These are phyloP conservation scores for Crambe crambe DNA, from an alignment of 37 sponge, comb jelly and placozoan genomes.

Conservation along the genomic window DNA sequence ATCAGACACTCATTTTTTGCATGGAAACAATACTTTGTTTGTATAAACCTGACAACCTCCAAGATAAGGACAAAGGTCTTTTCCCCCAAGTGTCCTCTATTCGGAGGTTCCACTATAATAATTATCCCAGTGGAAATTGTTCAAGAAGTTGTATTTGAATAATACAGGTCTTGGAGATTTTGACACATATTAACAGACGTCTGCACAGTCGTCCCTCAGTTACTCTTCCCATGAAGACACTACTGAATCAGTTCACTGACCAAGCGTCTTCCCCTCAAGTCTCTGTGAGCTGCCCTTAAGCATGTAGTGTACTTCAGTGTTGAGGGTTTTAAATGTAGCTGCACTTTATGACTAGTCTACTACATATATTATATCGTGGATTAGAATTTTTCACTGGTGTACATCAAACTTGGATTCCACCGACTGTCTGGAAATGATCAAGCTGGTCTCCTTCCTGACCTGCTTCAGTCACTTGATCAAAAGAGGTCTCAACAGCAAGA, in stretches of 20 bases:
- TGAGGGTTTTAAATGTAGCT: neutral
- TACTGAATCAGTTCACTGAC: slow-evolving; percentile 41
- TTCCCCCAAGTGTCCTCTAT: no score
- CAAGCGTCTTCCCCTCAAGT: slow-evolving; percentile 21
- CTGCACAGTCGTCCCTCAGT: slow-evolving; percentile 51
- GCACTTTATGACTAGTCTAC: neutral
- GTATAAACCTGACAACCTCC: neutral
- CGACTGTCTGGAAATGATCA: slow-evolving; percentile 38
- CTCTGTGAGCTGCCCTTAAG: slow-evolving; percentile 4
- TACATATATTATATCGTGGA: neutral
- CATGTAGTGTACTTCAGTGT: neutral
- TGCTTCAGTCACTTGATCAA: slow-evolving; percentile 30
- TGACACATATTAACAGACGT: slow-evolving; percentile 62
- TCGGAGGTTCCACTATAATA: no score
- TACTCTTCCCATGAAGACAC: slow-evolving; percentile 32
- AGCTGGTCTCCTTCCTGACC: slow-evolving; percentile 3
- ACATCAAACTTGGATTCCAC: slow-evolving; percentile 51
- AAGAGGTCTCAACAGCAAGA: slow-evolving; percentile 53
- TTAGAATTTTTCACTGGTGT: slow-evolving; percentile 62
- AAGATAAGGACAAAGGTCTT: no score
- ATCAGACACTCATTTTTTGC: no score
- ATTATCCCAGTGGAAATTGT: no score
- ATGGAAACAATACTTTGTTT: neutral
- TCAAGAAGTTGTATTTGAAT: no score
- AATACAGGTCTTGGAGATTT: slow-evolving; percentile 62